A percentile compares a stretch with the other conserved stretches of the same genome.
Conservation (phyloP, 2,113 vertebrate genomes). For the Callaeas wilsoni region DNA sequence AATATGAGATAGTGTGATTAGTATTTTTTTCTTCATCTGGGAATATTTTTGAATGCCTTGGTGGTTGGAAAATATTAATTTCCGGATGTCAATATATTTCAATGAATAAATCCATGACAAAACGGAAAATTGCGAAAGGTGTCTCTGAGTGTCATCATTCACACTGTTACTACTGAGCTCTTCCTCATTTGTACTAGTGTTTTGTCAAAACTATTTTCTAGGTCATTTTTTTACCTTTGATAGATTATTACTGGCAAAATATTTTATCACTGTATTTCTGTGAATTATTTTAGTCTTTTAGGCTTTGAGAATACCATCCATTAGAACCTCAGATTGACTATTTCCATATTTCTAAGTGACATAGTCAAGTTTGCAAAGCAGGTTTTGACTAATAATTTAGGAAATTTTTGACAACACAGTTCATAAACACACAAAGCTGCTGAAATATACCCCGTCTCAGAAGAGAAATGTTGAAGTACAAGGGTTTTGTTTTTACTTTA, state of each 20-base stretch:
- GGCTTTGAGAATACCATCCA: background rate
- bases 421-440: background rate
- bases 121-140: rapidly evolving
- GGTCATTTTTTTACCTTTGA: background rate
- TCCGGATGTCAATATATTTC: background rate
- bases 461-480: background rate
- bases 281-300: background rate
- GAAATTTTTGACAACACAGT: background rate
- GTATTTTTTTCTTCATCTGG: background rate
- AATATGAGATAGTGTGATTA: background rate
- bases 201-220: background rate
- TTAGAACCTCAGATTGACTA: background rate
- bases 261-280: background rate
- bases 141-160: background rate
- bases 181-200: background rate
- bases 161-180: background rate
- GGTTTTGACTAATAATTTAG: background rate
- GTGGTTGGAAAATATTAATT: background rate
- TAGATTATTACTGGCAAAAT: background rate
- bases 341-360: background rate
- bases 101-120: background rate
- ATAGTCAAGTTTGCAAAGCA: background rate
- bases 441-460: background rate
- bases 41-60: background rate
- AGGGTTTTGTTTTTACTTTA: background rate